Evolutionary conservation across 2,113 vertebrate genomes (phyloP).

Genomic region (Ceyx melanurus): DNA sequence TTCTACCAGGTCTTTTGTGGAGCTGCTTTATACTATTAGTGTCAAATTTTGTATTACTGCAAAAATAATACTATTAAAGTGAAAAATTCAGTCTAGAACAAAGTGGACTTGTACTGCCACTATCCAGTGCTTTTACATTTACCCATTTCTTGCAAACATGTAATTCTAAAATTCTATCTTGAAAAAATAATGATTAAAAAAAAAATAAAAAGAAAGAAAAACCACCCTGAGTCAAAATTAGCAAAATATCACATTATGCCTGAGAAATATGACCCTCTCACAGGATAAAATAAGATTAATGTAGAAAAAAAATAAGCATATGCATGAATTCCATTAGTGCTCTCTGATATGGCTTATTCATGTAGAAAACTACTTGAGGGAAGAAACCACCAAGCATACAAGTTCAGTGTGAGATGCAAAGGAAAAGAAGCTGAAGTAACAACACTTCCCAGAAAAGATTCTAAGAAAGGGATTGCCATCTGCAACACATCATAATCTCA

Average conservation of each 20-base stretch:
- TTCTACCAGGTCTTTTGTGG: not conserved
- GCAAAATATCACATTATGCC: conserved; percentile 47
- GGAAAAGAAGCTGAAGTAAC: conserved; percentile 20
- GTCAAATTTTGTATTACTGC: not conserved
- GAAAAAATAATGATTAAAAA: not conserved
- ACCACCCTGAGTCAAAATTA: conserved; percentile 42
- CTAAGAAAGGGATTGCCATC: not conserved
- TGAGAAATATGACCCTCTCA: conserved; percentile 32
- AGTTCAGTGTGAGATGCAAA: conserved; percentile 37
- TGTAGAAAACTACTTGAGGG: conserved; percentile 68
- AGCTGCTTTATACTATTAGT: not conserved
- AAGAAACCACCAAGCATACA: conserved; percentile 41
- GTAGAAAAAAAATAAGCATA: conserved; percentile 51
- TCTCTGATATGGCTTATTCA: conserved; percentile 34
- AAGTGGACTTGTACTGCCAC: not conserved
- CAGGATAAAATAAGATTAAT: conserved; percentile 60
- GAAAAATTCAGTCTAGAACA: not conserved
- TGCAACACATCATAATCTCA: not conserved
- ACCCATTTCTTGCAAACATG: not conserved
- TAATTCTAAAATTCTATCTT: not conserved
- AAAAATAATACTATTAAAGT: not conserved
- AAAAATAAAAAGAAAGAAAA: not conserved
- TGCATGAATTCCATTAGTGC: conserved; percentile 51
- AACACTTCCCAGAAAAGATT: conserved; percentile 26
- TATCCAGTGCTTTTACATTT: not conserved